These are phyloP conservation scores for Petrocephalus zakoni DNA, from an alignment of 2,113 vertebrate species.

Conservation along the genomic window DNA sequence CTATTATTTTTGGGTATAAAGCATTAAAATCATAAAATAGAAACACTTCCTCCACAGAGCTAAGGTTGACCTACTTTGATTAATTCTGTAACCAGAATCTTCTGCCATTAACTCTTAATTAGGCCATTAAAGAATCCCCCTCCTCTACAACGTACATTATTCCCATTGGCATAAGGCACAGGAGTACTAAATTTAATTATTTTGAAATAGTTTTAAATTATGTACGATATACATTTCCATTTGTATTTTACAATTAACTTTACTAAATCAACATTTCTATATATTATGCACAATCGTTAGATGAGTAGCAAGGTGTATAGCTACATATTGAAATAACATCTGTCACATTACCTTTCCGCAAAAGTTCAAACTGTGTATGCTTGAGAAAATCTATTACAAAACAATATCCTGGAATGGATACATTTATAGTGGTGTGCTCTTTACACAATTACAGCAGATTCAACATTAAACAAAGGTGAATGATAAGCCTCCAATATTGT, in stretches of 20 bases:
- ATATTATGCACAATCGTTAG: background rate
- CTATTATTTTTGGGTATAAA: background rate
- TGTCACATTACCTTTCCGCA: conserved; percentile 13
- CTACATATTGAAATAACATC: conserved; percentile 10
- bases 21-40: conserved; percentile 6
- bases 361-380: conserved; percentile 17
- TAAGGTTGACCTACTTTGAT: conserved; percentile 7
- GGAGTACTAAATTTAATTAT: conserved; percentile 61
- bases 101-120: background rate
- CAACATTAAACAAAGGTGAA: background rate
- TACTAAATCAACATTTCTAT: conserved; percentile 16
- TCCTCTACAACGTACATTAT: conserved; percentile 48
- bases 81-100: conserved; percentile 7
- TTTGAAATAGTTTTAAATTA: background rate
- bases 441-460: conserved; percentile 15
- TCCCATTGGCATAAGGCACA: conserved; percentile 69
- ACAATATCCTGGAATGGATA: conserved; percentile 8
- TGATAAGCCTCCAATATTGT: background rate
- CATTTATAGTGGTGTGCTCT: background rate
- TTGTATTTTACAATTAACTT: background rate
- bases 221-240: conserved; percentile 1
- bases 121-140: conserved; percentile 9
- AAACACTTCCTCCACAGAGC: background rate
- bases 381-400: conserved; percentile 18
- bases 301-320: background rate